Percentiles rank a stretch among this genome's conserved stretches.
Conservation (phyloP, 2,888 invertebrate species). For the Mythimna albipuncta region DNA sequence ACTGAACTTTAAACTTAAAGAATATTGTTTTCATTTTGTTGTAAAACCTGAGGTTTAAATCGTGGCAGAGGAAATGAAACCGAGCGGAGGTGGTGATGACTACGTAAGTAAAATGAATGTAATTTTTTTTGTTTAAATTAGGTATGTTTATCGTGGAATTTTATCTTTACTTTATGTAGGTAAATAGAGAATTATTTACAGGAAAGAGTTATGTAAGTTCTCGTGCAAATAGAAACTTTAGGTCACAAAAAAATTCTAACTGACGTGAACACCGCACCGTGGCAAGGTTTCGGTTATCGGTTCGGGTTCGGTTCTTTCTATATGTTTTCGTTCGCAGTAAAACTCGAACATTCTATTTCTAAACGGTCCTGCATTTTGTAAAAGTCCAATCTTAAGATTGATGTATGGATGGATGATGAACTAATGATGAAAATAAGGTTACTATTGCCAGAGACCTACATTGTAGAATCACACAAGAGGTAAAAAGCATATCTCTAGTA, state of each 20-base stretch:
- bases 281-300: constrained; percentile 27
- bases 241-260: background rate
- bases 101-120: constrained; percentile 76
- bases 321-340: background rate
- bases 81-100: constrained; percentile 83
- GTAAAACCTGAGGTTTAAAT: constrained; percentile 4
- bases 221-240: background rate
- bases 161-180: background rate
- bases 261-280: constrained; percentile 33
- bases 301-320: constrained; percentile 7
- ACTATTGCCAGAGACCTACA: background rate
- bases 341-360: constrained; percentile 6
- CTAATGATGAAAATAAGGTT: no score
- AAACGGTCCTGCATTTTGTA: background rate
- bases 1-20: background rate
- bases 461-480: background rate
- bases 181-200: background rate
- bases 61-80: constrained; percentile 77
- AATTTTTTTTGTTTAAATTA: background rate
- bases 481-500: background rate
- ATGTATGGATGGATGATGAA: no score
- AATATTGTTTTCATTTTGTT: background rate
- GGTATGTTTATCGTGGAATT: background rate
- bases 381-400: background rate
- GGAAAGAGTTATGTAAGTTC: background rate